phyloP scores from a whole-genome alignment of 2,113 vertebrate genomes.

The Phoenicopterus ruber region DNA sequence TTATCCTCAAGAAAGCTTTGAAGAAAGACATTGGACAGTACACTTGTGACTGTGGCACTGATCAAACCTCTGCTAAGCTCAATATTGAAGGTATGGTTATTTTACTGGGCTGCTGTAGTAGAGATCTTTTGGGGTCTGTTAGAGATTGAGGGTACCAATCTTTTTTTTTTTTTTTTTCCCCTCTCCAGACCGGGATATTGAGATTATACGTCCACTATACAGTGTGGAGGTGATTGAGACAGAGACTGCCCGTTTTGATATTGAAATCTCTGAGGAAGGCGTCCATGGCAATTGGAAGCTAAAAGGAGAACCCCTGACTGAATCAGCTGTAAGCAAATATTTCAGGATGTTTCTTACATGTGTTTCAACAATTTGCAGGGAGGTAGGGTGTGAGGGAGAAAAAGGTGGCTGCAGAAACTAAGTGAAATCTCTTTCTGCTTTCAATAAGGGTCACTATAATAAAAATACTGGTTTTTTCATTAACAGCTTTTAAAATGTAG shows the following conservation, averaged over 20 bases:
- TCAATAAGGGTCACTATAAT: background rate
- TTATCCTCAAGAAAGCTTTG: constrained; percentile 87
- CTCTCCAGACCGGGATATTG: constrained; percentile 90
- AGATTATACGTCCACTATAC: constrained; percentile 87
- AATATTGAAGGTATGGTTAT: constrained; percentile 87
- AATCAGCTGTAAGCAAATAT: constrained; percentile 84
- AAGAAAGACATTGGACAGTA: constrained; percentile 86
- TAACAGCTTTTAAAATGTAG: background rate
- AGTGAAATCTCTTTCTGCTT: background rate
- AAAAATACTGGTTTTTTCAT: background rate
- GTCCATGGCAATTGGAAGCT: constrained; percentile 92
- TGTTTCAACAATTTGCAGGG: background rate
- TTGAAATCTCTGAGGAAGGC: constrained; percentile 92
- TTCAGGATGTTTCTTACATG: constrained; percentile 21
- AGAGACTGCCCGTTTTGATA: constrained; percentile 92
- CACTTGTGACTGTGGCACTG: constrained; percentile 92
- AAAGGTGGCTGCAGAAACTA: background rate
- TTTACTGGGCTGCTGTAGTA: background rate
- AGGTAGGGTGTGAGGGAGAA: background rate
- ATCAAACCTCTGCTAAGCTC: constrained; percentile 89
- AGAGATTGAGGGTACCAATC: background rate
- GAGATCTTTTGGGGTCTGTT: background rate
- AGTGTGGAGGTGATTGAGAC: constrained; percentile 96
- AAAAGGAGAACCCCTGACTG: constrained; percentile 86
- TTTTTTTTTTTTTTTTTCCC: background rate